Percentiles rank a stretch among this genome's conserved stretches.
Evolutionary conservation across 2,797 vertebrate species (phyloP).

Genomic region (Rhinogobio ventralis): DNA sequence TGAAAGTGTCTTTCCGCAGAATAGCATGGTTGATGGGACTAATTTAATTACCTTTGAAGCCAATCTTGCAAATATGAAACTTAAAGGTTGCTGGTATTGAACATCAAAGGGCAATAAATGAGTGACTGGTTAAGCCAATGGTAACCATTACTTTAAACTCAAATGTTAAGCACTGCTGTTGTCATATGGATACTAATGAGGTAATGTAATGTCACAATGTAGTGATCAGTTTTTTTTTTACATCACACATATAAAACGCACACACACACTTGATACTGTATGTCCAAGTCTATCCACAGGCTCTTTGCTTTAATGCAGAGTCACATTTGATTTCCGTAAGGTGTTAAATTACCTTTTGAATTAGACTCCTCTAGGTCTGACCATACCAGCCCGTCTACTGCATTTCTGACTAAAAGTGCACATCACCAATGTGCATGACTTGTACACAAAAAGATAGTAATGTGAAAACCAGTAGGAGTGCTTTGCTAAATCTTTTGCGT

Average conservation of each 20-base stretch:
- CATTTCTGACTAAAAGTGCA: constrained; percentile 31
- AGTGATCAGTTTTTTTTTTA: neutral
- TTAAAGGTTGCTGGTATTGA: neutral
- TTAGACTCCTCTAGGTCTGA: constrained; percentile 46
- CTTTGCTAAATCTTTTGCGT: neutral
- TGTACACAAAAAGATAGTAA: neutral
- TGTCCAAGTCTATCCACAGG: constrained; percentile 10
- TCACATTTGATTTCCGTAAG: constrained; percentile 55
- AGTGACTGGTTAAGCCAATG: neutral
- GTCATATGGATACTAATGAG: neutral
- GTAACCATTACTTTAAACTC: neutral
- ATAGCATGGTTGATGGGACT: neutral
- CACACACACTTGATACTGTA: constrained; percentile 1
- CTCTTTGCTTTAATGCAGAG: constrained; percentile 36
- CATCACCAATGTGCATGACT: neutral
- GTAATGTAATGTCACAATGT: neutral
- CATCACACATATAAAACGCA: neutral
- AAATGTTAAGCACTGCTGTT: neutral
- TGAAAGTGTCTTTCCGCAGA: neutral
- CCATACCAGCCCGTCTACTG: constrained; percentile 25
- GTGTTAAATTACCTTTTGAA: constrained; percentile 56
- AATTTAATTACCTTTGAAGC: neutral
- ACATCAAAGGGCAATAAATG: neutral
- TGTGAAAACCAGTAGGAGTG: constrained; percentile 26
- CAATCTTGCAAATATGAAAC: constrained; percentile 6